These are phyloP conservation scores for Tanaodytes sp. DNA, from an alignment of 2,888 invertebrate species.

Conservation along the genomic window DNA sequence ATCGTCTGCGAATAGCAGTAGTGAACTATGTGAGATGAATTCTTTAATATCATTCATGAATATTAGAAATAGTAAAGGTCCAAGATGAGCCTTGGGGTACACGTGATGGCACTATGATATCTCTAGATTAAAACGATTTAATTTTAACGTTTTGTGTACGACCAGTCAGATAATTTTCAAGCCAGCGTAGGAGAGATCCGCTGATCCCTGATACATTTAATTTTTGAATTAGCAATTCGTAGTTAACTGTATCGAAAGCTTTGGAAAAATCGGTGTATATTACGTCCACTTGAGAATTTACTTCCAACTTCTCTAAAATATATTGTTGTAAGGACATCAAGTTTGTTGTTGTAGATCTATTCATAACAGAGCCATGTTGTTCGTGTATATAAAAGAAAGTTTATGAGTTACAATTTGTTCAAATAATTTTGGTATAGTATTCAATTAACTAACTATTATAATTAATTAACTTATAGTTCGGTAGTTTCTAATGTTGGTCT, in stretches of 20 bases:
- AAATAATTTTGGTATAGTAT: neutral
- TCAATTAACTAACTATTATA: too few relatives aligned
- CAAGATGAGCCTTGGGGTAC: conserved; percentile 3
- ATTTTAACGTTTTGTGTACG: conserved; percentile 1
- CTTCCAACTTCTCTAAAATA: neutral
- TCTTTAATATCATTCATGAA: neutral
- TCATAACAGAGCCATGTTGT: neutral
- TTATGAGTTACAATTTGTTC: neutral
- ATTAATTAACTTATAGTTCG: neutral
- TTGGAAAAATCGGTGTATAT: conserved; percentile 1
- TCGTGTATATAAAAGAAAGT: neutral
- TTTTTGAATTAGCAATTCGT: neutral
- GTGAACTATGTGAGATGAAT: neutral
- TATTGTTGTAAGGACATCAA: neutral
- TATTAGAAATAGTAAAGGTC: neutral
- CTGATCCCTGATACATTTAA: neutral
- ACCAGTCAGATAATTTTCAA: neutral
- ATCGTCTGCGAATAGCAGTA: conserved; percentile 5
- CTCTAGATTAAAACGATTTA: too few relatives aligned
- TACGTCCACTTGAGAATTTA: neutral
- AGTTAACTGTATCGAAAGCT: conserved; percentile 4
- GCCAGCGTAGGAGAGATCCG: neutral
- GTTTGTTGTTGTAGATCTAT: conserved; percentile 2
- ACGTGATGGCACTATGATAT: neutral
- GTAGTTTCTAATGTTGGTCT: neutral